Base-by-base conservation (phyloP, 2,888 invertebrate species). In the Gibbula magus region DNA sequence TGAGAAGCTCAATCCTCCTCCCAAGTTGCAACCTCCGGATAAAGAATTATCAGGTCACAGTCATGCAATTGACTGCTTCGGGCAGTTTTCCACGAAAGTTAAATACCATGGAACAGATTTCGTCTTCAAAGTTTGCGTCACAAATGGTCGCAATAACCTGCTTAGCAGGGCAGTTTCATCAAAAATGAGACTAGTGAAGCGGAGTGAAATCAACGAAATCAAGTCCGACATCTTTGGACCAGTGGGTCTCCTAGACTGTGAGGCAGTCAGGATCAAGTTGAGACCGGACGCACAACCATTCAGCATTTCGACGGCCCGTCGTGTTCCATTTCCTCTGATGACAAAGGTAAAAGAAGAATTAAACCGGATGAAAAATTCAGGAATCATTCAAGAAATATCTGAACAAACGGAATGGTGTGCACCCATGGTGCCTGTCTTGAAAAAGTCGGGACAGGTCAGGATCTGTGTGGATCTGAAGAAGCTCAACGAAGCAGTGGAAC, bases 251-350 rank as follows among this genome's bases (percentile, higher is more conserved):
- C 29, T 77, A 51, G 54, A 78, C 22, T 51, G 75, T 53, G 67
- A 78, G 4, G 70, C 79, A 16, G 77, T 70, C 16, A 70, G 76
- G 13, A 56, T 70, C n/a, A 73, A 73, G 70, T 45, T 79, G 35
- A 56, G 52, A 77, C 74, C 56, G 20, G 61, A 70, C 70, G 39
- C 54, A 51, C 73, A 56, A 56, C 74, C 75, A 20, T 76, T 77
- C 77, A 74, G 75, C 66, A 45, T 83, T 54, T 67, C 39, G 13
- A 74, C 79, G 52, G 51, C 82, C 8, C 35, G 83, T n/a, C n/a
- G 80, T 1, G 70, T 83, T 61, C 74, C 83, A 35, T 78, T 82
- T 53, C 81, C 79, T 2, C 51, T 84, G n/a, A 16, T 82, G 22
- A 29, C 51, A 0, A 81, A 79, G 78, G 82, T 82, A 5, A 78